Conservation (phyloP, 1,140 invertebrate species). For the Drosophila gunungcola region DNA sequence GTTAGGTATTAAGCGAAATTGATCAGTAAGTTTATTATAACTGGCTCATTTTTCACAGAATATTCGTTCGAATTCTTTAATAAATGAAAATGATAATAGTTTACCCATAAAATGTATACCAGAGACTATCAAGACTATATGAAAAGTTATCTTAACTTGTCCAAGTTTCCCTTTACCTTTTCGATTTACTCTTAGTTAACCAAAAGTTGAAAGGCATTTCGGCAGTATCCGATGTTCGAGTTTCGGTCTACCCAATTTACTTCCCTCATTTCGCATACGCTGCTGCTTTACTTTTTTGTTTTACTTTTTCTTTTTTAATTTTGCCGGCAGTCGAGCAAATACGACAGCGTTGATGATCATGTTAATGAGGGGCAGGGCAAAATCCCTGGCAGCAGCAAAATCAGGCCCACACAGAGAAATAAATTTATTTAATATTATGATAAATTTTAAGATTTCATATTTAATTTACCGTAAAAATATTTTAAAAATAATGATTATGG, state of each 20-base stretch:
- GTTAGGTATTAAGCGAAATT: too few species aligned
- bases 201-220: background rate
- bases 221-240: slow-evolving; percentile 19
- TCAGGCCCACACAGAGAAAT: background rate
- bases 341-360: slow-evolving; percentile 83
- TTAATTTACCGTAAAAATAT: too few species aligned
- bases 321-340: slow-evolving; percentile 74
- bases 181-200: background rate
- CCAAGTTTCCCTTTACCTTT: too few species aligned
- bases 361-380: slow-evolving; percentile 75
- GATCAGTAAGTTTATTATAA: too few species aligned
- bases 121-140: too few species aligned
- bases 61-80: too few species aligned
- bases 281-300: slow-evolving; percentile 13
- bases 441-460: background rate
- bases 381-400: slow-evolving; percentile 1
- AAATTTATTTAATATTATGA: background rate
- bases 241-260: background rate
- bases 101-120: too few species aligned
- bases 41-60: too few species aligned
- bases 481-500: too few species aligned
- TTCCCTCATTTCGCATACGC: slow-evolving; percentile 9
- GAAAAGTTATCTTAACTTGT: too few species aligned
- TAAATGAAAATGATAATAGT: too few species aligned
- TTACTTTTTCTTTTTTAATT: slow-evolving; percentile 57